Evolutionary conservation across 2,113 vertebrate species (phyloP).

Genomic region (Callospermophilus lateralis): DNA sequence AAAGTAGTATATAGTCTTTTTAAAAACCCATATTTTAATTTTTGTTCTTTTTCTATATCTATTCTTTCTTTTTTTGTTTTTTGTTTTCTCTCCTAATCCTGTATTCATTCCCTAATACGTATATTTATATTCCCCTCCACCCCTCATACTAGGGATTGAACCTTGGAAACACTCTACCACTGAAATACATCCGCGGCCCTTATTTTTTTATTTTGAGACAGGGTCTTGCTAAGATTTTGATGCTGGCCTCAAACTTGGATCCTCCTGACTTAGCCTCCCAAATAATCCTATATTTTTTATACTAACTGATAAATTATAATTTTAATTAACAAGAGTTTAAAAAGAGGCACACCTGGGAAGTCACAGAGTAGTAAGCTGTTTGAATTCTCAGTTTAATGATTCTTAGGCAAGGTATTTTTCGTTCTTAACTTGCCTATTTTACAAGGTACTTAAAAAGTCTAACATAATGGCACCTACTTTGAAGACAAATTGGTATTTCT

Average conservation of each 20-base stretch:
- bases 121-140: too few relatives aligned
- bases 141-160: not conserved
- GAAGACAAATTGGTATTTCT: conserved; percentile 49
- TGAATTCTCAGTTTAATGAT: conserved; percentile 1
- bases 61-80: not conserved
- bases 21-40: not conserved
- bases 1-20: conserved; percentile 27
- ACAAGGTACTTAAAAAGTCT: not conserved
- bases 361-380: conserved; percentile 14
- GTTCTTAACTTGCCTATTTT: not conserved
- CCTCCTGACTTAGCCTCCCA: too few relatives aligned
- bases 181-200: not conserved
- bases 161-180: not conserved
- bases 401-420: not conserved
- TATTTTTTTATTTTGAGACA: not conserved
- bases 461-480: not conserved
- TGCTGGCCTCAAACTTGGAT: not conserved
- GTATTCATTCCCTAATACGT: not conserved
- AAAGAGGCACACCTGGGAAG: not conserved
- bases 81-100: not conserved
- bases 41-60: not conserved
- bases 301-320: conserved; percentile 11
- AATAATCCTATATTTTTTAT: not conserved
- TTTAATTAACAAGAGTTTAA: conserved; percentile 47
- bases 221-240: not conserved